Base-by-base conservation (phyloP, 2,888 invertebrate genomes). In the Aspidiotus destructor region DNA sequence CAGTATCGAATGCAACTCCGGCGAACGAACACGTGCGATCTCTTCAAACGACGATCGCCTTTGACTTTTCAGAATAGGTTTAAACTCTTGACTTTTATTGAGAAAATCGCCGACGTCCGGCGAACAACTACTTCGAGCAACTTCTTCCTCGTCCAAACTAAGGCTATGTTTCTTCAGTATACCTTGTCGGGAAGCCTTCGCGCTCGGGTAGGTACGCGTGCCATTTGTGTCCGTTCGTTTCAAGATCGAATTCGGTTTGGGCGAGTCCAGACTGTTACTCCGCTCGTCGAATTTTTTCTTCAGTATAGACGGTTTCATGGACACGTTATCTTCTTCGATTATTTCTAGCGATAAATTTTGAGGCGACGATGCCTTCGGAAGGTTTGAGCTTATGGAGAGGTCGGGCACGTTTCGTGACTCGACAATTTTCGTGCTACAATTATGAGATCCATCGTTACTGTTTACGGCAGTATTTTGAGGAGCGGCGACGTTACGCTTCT, bases 161-260 rank as follows among this genome's bases (percentile, higher is more conserved):
- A 28, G 28, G 69, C 88, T 84, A 44, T 89, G 85, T 78, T 90
- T 91, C 77, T 90, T 91, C 72, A 89, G 80, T 75, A 90, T 91
- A 60, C 89, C 89, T 77, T 88, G 88, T 68, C 85, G 41, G 40
- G 44, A 48, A 16, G n/a, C 17, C 28, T 40, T 17, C 28, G 17
- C 13, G 63, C 41, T 10, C 15, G 13, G 41, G 9, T 7, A 13
- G 28, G 10, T 7, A 42, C 10, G n/a, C 8, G 15, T 28, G n/a
- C n/a, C 48, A 13, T 69, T 55, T 41, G 69, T 64, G 9, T 48
- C 15, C 40, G 71, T 65, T 16, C 71, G 48, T 69, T 72, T 72
- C 62, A 72, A 61, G 17, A 72, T 72, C 7, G 72, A 72, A 61
- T 55, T 70, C 15, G 62, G 69, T 62, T 15, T 69, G 10, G 62